Base-by-base conservation (phyloP, 2,888 invertebrate genomes). In the Apantesis nais region DNA sequence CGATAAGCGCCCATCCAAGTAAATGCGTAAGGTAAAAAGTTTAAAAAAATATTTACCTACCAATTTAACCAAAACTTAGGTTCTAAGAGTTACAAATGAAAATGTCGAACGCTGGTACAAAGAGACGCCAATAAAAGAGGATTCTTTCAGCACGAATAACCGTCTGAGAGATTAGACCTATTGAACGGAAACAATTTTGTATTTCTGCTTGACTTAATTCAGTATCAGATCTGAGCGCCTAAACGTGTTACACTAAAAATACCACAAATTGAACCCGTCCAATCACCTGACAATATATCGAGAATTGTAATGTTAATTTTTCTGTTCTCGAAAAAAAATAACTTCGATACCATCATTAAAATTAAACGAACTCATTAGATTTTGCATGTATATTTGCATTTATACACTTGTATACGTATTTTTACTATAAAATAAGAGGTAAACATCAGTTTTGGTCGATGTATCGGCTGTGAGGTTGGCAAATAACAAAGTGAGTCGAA, bases 181-280 rank as follows among this genome's bases (percentile, higher is more conserved):
- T 92, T 91, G 93, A 89, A 90, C 91, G 94, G 93, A 93, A 93
- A 92, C 92, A 93, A 93, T 92, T 93, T 92, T 93, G 92, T 93
- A 89, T 93, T 91, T 92, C 90, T 91, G 91, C 89, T 88, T 90
- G 92, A 91, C 90, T 92, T 90, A 85, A 85, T 88, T 83, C 85
- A 75, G 86, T 87, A 89, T 89, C 83, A 82, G 85, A 90, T 89
- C 83, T 82, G 74, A 70, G 81, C 74, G 76, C 81, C 85, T 85
- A 84, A 86, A 88, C 88, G 84, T 90, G 86, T 88, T 72, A 48
- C 80, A 81, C 75, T 79, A 85, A 86, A 78, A 76, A 77, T 62
- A 74, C 77, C 74, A 76, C 76, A 85, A 85, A 85, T 77, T 74
- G 72, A 75, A 78, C 73, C 69, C 73, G 75, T 76, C 74, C 63